phyloP scores from a whole-genome alignment of 2,888 invertebrate species.

The Anaspis maculata region DNA sequence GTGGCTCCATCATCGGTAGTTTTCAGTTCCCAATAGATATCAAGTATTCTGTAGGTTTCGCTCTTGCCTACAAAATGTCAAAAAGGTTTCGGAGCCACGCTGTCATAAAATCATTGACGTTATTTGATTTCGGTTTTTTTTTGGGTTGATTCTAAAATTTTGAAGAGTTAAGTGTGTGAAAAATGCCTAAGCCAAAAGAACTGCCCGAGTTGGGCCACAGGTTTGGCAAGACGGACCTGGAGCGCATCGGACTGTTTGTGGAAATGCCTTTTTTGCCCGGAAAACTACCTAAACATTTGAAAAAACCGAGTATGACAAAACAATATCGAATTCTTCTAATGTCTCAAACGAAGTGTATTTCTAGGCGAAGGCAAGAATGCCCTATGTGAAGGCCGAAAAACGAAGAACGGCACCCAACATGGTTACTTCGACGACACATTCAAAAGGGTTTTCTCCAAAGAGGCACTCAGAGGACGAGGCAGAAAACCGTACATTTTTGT shows the following conservation, averaged over 20 bases:
- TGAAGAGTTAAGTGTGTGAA: too few relatives aligned
- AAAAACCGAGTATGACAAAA: background rate
- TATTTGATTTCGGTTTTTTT: too few relatives aligned
- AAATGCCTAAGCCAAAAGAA: background rate
- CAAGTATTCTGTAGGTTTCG: too few relatives aligned
- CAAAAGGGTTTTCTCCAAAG: slow-evolving; percentile 9
- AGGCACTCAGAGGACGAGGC: slow-evolving; percentile 1
- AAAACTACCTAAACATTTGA: too few relatives aligned
- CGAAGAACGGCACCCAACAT: slow-evolving; percentile 37
- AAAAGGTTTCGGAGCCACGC: too few relatives aligned
- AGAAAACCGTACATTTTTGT: slow-evolving; percentile 2
- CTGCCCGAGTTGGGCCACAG: slow-evolving; percentile 6
- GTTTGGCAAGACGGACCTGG: slow-evolving; percentile 38
- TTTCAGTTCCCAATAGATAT: too few relatives aligned
- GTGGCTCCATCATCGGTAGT: too few relatives aligned
- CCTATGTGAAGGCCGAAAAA: slow-evolving; percentile 33
- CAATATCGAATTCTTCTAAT: too few relatives aligned
- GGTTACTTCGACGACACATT: slow-evolving; percentile 41
- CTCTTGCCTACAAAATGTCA: too few relatives aligned
- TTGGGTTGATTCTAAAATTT: too few relatives aligned
- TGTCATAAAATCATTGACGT: too few relatives aligned
- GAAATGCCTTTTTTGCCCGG: slow-evolving; percentile 42
- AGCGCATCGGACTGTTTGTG: slow-evolving; percentile 40
- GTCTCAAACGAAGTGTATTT: too few relatives aligned
- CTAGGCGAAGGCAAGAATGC: slow-evolving; percentile 30